These are phyloP conservation scores for Eulithis prunata DNA, from an alignment of 2,888 invertebrate genomes.

Conservation along the genomic window DNA sequence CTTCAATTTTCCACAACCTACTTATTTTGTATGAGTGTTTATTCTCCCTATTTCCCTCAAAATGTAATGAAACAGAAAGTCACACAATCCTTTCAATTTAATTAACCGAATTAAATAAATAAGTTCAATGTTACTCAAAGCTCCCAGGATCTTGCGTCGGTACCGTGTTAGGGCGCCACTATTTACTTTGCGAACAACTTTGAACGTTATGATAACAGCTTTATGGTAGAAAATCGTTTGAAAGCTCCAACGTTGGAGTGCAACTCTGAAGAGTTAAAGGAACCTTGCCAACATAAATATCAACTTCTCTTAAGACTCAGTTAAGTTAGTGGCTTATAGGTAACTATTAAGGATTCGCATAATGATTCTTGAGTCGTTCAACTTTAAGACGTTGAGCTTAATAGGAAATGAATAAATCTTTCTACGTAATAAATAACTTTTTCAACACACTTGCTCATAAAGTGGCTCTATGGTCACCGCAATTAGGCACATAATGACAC, in stretches of 20 bases:
- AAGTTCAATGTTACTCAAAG: constrained; percentile 24
- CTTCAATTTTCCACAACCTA: background rate
- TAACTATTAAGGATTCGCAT: constrained; percentile 41
- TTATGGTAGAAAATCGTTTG: constrained; percentile 26
- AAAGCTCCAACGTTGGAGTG: constrained; percentile 29
- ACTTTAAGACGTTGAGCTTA: constrained; percentile 35
- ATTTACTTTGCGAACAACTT: constrained; percentile 20
- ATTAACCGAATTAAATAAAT: constrained; percentile 22
- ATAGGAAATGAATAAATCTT: constrained; percentile 26
- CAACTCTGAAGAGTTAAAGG: constrained; percentile 40
- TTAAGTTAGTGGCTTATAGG: constrained; percentile 43
- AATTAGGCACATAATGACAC: too few relatives aligned
- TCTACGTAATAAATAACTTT: constrained; percentile 15
- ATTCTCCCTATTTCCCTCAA: background rate
- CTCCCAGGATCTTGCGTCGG: constrained; percentile 23
- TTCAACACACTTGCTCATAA: too few relatives aligned
- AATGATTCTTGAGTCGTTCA: constrained; percentile 39
- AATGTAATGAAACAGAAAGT: background rate
- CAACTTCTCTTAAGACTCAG: constrained; percentile 37
- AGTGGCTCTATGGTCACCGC: too few relatives aligned
- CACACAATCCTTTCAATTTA: background rate
- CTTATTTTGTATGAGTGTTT: background rate
- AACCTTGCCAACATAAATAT: constrained; percentile 45
- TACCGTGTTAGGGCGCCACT: constrained; percentile 29
- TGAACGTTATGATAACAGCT: constrained; percentile 19